These are phyloP conservation scores for Romanogobio albipinnatus DNA, from an alignment of 2,113 vertebrate species.

Conservation along the genomic window DNA sequence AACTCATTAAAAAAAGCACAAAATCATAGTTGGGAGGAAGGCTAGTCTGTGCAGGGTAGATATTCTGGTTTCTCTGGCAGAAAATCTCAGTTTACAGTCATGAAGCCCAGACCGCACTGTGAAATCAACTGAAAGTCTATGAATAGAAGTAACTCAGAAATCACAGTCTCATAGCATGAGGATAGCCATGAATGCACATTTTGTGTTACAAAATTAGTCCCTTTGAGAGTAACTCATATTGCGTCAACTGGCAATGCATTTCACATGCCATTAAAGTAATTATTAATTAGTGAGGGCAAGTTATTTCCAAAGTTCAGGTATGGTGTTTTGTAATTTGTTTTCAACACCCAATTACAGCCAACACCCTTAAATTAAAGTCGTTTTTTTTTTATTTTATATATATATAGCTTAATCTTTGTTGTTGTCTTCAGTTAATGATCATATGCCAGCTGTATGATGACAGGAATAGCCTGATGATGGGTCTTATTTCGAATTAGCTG, in stretches of 20 bases:
- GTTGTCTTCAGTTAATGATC: constrained; percentile 11
- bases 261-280: constrained; percentile 4
- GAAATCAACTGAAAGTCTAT: constrained; percentile 26
- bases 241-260: background rate
- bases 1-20: background rate
- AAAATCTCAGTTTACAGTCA: constrained; percentile 27
- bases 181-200: constrained; percentile 19
- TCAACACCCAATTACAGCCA: constrained; percentile 7
- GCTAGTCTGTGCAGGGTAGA: background rate
- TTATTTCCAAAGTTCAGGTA: constrained; percentile 8
- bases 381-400: no score
- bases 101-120: constrained; percentile 17
- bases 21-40: constrained; percentile 8
- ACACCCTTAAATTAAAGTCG: constrained; percentile 17
- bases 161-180: background rate
- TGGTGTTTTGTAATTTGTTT: constrained; percentile 14
- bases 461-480: background rate
- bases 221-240: background rate
- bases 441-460: background rate
- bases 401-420: no score
- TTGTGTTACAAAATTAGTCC: constrained; percentile 2
- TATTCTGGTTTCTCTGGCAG: constrained; percentile 33
- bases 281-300: constrained; percentile 25
- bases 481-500: background rate
- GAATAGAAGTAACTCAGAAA: constrained; percentile 17